Percentiles rank a stretch among this genome's conserved stretches.
These are phyloP conservation scores for Pitangus sulphuratus DNA, from an alignment of 2,797 vertebrate species.

Conservation along the genomic window DNA sequence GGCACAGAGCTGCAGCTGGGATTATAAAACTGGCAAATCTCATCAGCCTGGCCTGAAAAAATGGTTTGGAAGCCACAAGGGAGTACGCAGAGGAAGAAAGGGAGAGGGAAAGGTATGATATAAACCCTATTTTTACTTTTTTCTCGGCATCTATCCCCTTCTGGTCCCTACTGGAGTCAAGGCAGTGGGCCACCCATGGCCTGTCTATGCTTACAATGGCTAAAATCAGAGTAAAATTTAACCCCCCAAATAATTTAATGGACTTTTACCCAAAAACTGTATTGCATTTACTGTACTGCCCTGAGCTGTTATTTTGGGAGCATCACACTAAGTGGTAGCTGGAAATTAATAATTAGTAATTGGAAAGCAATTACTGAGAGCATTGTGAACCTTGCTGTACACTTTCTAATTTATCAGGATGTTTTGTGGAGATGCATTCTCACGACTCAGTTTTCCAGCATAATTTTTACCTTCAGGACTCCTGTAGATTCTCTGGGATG, in stretches of 20 bases:
- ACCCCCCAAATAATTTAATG: background rate
- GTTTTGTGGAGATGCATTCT: background rate
- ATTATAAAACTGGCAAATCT: background rate
- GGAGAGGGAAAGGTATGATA: background rate
- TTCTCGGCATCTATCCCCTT: background rate
- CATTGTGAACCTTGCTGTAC: background rate
- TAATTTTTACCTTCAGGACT: background rate
- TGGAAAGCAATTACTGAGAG: background rate
- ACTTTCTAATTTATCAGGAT: background rate
- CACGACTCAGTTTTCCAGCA: background rate
- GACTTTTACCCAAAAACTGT: background rate
- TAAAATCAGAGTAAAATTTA: background rate
- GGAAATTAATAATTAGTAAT: background rate
- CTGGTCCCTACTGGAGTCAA: background rate
- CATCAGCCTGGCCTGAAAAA: background rate
- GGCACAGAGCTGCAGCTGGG: background rate
- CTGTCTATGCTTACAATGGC: accelerated
- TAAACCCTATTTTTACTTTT: background rate
- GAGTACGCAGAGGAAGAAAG: background rate
- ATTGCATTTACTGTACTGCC: background rate
- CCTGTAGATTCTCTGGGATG: background rate
- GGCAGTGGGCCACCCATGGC: background rate
- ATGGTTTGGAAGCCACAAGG: background rate
- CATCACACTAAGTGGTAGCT: background rate
- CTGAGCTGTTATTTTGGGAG: background rate